Conservation (phyloP, 2,113 vertebrate genomes). For the Zosterops hypoxanthus region DNA sequence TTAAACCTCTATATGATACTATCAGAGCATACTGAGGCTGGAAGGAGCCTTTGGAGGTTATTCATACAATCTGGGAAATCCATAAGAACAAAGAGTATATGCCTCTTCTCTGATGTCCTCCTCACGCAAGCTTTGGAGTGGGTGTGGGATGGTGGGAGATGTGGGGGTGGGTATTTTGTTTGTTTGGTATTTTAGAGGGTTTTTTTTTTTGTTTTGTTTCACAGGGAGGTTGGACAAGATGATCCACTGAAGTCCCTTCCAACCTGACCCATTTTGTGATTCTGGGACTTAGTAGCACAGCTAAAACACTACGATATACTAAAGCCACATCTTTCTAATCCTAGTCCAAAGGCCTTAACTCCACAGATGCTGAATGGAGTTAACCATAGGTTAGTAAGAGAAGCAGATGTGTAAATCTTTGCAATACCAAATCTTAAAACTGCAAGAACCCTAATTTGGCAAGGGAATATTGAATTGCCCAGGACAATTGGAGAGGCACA, state of each 20-base stretch:
- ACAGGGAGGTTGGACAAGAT: neutral
- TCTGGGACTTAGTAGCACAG: neutral
- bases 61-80: neutral
- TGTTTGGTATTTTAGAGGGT: neutral
- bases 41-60: neutral
- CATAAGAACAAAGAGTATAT: neutral
- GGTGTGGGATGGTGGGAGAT: neutral
- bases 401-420: neutral
- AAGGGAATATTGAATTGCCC: neutral
- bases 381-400: neutral
- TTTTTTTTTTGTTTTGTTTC: neutral
- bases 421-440: neutral
- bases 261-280: neutral
- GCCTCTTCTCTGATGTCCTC: neutral
- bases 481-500: neutral
- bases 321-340: neutral
- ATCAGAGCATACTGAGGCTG: neutral
- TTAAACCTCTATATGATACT: neutral
- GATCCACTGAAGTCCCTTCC: neutral
- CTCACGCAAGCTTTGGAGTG: neutral
- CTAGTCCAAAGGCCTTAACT: neutral
- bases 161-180: neutral
- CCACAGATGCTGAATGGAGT: neutral
- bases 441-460: neutral
- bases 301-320: neutral